phyloP scores from a whole-genome alignment of 2,113 vertebrate genomes.

The Pseudonaja textilis region DNA sequence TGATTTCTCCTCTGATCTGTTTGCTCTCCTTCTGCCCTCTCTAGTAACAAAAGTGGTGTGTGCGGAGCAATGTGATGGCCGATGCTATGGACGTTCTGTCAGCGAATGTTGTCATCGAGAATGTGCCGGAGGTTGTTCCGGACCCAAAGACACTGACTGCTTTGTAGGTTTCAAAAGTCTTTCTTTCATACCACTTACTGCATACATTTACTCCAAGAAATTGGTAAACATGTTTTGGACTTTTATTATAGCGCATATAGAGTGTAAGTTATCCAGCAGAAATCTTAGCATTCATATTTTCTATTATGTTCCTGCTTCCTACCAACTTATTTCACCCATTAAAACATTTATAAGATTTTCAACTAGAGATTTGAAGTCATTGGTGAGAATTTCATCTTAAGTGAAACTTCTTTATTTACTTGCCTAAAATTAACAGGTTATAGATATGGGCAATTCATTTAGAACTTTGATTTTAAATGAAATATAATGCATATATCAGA shows the following conservation, averaged over 20 bases:
- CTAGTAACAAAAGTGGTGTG: constrained; percentile 95
- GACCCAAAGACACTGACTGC: constrained; percentile 96
- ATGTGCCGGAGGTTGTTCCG: constrained; percentile 92
- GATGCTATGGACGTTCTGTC: constrained; percentile 93
- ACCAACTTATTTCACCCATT: constrained; percentile 51
- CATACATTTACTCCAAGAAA: background rate
- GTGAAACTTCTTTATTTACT: constrained; percentile 43
- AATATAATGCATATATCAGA: background rate
- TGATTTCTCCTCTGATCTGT: constrained; percentile 17
- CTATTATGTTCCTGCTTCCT: constrained; percentile 46
- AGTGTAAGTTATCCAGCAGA: constrained; percentile 12
- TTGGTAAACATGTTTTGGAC: background rate
- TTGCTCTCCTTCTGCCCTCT: constrained; percentile 15
- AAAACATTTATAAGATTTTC: constrained; percentile 53
- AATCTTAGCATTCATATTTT: constrained; percentile 47
- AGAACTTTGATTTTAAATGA: constrained; percentile 22
- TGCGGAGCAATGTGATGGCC: constrained; percentile 93
- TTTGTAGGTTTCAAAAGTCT: constrained; percentile 79
- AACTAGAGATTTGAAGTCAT: constrained; percentile 50
- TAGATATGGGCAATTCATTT: constrained; percentile 27
- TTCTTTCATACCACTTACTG: background rate
- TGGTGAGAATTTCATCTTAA: constrained; percentile 59
- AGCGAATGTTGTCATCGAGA: constrained; percentile 96
- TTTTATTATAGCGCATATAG: background rate
- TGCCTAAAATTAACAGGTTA: constrained; percentile 54